Base-by-base conservation (phyloP, 2,113 vertebrate genomes). In the Aegotheles bennettii region DNA sequence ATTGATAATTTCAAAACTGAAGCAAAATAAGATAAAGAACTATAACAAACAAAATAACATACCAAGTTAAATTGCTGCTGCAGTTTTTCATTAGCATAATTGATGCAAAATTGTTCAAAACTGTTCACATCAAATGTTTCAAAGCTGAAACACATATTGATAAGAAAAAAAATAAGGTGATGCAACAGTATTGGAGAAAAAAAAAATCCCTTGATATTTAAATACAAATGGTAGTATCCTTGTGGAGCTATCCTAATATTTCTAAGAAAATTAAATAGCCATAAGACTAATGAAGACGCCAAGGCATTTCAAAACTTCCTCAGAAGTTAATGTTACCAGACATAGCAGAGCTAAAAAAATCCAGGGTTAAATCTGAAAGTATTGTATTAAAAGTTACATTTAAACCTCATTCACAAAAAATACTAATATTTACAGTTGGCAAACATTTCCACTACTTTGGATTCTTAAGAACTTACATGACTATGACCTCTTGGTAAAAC, bases 71-170 rank as follows among this genome's bases (percentile, higher is more conserved):
- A 99, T 95, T 99, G 99, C 86, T 99, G 99, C 50, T 99, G 99
- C 19, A 99, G 98, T 85, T 99, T 99, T 95, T 99, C 99, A 86
- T 99, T 99, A 35, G 99, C 99, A 12, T 99, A 99, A 98, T 99
- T 99, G 95, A 99, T 99, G 94, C 99, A 99, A 97, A 99, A 99
- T 93, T 99, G 99, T 94, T 99, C 99, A 97, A 99, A 99, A 96
- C 99, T 99, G 98, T 99, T 99, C 90, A 99, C 94, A 74, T 99
- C 99, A 97, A 99, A 99, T 1, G 99, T 99, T 98, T 99, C 99
- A 98, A 99, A 99, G 76, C 99, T 99, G 97, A 95, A 97, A 98
- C 16, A 96, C 42, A 97, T 15, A 57, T 82, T 20, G 71, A 42
- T 42, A 74, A 87, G 40, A 89, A 92, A 19, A 80, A 38, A 42